phyloP scores from a whole-genome alignment of 1,140 invertebrate genomes.

The Elymnias hypermnestra region DNA sequence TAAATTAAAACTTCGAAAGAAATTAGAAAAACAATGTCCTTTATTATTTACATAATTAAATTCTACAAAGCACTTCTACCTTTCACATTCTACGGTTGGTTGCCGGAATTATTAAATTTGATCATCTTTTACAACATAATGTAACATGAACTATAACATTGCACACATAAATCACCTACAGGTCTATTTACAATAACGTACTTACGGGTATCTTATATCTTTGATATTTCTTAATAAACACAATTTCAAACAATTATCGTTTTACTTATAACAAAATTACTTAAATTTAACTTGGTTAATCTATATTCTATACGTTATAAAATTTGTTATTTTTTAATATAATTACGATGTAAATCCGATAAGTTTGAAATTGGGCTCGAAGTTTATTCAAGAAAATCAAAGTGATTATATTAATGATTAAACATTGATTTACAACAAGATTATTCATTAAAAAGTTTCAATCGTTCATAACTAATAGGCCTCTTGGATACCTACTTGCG shows the following conservation, averaged over 20 bases:
- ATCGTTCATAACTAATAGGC: conserved; percentile 22
- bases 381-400: conserved; percentile 40
- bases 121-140: too few relatives aligned
- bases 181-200: too few relatives aligned
- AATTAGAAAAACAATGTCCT: conserved; percentile 10
- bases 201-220: too few relatives aligned
- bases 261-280: too few relatives aligned
- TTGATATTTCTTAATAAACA: too few relatives aligned
- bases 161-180: too few relatives aligned
- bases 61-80: conserved; percentile 5
- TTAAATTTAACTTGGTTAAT: too few relatives aligned
- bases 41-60: conserved; percentile 9
- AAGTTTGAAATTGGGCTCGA: conserved; percentile 55
- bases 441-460: conserved; percentile 11
- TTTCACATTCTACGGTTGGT: neutral
- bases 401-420: conserved; percentile 6
- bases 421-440: conserved; percentile 1
- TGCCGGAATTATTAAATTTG: too few relatives aligned
- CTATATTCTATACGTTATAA: neutral
- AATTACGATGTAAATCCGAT: conserved; percentile 6
- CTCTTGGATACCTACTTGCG: conserved; percentile 29
- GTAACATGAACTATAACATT: too few relatives aligned
- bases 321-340: neutral
- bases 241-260: too few relatives aligned
- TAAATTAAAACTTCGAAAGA: too few relatives aligned